Conservation (phyloP, 1,140 invertebrate genomes). For the Drosophila repletoides region DNA sequence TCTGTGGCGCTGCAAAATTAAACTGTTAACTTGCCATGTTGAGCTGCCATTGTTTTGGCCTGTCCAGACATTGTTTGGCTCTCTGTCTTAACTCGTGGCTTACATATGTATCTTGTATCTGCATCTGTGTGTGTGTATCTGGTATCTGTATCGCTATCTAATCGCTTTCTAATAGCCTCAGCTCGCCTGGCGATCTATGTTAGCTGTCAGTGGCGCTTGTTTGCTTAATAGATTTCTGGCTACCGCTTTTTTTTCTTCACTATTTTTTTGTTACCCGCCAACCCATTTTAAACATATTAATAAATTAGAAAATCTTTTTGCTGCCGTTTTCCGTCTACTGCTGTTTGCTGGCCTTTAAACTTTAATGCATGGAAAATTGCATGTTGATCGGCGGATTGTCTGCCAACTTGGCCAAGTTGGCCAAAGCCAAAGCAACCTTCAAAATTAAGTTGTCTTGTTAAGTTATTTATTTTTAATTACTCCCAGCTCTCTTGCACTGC, state of each 20-base stretch:
- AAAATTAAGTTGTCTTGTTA: conserved; percentile 73
- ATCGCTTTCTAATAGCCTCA: conserved; percentile 76
- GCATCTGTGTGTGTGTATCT: conserved; percentile 44
- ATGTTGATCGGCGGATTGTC: conserved; percentile 56
- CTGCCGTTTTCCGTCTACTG: conserved; percentile 8
- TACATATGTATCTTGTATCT: conserved; percentile 51
- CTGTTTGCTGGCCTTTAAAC: conserved; percentile 65
- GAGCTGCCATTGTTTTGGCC: conserved; percentile 76
- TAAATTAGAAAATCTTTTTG: conserved; percentile 79
- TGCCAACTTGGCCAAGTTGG: not conserved
- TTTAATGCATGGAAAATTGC: conserved; percentile 70
- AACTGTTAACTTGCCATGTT: conserved; percentile 81
- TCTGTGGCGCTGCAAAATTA: conserved; percentile 66
- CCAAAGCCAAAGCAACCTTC: conserved; percentile 53
- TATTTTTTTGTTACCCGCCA: conserved; percentile 16
- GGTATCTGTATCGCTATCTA: conserved; percentile 78
- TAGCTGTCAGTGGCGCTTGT: conserved; percentile 70
- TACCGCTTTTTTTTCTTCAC: conserved; percentile 1
- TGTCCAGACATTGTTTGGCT: conserved; percentile 65
- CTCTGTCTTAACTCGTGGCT: conserved; percentile 50
- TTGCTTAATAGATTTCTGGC: conserved; percentile 69
- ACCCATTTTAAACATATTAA: conserved; percentile 70
- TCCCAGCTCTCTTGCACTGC: conserved; percentile 6
- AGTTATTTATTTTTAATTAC: conserved; percentile 63
- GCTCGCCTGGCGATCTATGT: conserved; percentile 73